Conservation (phyloP, 2,888 invertebrate genomes). For the Pomacea canaliculata region DNA sequence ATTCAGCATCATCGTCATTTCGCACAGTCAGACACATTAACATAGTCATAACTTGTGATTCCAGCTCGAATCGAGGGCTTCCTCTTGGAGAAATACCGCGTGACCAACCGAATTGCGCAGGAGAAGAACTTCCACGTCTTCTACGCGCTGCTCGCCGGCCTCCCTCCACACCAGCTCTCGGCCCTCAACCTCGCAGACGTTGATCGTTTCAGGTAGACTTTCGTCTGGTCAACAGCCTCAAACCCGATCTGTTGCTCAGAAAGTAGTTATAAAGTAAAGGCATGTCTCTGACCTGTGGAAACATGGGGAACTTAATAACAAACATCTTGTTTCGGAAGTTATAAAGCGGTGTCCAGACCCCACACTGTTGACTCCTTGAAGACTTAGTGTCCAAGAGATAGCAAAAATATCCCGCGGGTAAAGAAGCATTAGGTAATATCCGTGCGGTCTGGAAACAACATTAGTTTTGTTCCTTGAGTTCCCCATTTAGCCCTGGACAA, state of each 20-base stretch:
- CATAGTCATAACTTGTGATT: not conserved
- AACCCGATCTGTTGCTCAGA: not conserved
- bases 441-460: too few species aligned
- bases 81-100: slow-evolving; percentile 58
- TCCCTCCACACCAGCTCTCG: slow-evolving; percentile 36
- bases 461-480: too few species aligned
- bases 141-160: slow-evolving; percentile 53
- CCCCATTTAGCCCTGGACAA: too few species aligned
- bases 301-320: too few species aligned
- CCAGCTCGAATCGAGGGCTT: slow-evolving; percentile 56
- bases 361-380: not conserved
- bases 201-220: slow-evolving; percentile 42
- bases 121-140: slow-evolving; percentile 62
- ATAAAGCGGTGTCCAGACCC: not conserved
- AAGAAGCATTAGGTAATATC: too few species aligned
- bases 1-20: too few species aligned
- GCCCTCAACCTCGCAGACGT: slow-evolving; percentile 39
- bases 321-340: not conserved
- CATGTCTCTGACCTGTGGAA: too few species aligned
- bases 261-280: not conserved
- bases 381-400: too few species aligned
- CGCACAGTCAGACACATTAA: too few species aligned
- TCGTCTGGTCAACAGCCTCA: not conserved
- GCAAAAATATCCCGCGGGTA: too few species aligned
- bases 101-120: slow-evolving; percentile 43